A percentile compares a stretch with the other conserved stretches of the same genome.
phyloP scores from a whole-genome alignment of 1,140 invertebrate species.

The Neodiprion virginianus region DNA sequence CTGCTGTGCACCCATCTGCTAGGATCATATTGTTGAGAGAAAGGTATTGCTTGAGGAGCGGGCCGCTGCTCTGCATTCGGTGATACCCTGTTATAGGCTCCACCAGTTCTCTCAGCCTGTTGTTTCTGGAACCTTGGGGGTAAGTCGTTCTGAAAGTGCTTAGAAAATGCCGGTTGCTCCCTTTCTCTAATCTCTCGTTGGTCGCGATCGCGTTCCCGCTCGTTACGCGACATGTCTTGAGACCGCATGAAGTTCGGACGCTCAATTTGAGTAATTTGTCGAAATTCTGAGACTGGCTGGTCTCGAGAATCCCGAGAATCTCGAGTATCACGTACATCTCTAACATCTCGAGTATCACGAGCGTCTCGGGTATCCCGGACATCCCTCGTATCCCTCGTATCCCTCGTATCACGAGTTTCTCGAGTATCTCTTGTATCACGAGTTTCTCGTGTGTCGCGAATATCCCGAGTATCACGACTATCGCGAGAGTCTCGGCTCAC shows the following conservation, averaged over 20 bases:
- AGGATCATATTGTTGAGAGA: conserved; percentile 62
- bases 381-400: conserved; percentile 34
- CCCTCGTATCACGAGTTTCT: conserved; percentile 31
- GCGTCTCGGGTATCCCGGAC: conserved; percentile 24
- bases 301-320: conserved; percentile 34
- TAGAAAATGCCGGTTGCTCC: conserved; percentile 67
- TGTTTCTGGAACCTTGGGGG: conserved; percentile 87
- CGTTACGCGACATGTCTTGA: conserved; percentile 42
- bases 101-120: conserved; percentile 63
- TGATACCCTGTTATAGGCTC: conserved; percentile 50
- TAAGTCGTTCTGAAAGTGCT: conserved; percentile 79
- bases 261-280: background rate
- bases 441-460: conserved; percentile 26
- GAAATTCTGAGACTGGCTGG: background rate
- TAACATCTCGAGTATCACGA: conserved; percentile 37
- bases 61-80: conserved; percentile 49
- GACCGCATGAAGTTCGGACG: conserved; percentile 37
- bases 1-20: conserved; percentile 52
- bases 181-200: conserved; percentile 50
- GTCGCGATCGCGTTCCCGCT: conserved; percentile 58
- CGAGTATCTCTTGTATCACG: conserved; percentile 35
- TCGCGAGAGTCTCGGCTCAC: conserved; percentile 37
- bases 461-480: conserved; percentile 26
- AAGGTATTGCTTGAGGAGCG: conserved; percentile 47
- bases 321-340: conserved; percentile 32